These are phyloP conservation scores for Pygmarrhopalites habei DNA, from an alignment of 1,140 invertebrate genomes.

Conservation along the genomic window DNA sequence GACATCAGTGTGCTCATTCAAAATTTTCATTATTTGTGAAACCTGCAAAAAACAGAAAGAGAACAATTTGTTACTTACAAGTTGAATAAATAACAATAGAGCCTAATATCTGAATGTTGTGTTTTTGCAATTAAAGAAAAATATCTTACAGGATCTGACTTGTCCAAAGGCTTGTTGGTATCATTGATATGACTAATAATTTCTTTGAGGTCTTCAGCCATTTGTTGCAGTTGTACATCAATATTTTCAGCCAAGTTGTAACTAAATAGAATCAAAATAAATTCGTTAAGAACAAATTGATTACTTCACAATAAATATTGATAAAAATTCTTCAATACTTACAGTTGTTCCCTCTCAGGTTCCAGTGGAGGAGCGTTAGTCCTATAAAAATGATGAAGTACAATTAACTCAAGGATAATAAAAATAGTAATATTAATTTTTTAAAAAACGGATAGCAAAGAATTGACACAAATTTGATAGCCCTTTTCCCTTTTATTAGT, in stretches of 20 bases:
- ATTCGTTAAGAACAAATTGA: constrained; percentile 1
- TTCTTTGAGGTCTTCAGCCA: constrained; percentile 90
- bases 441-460: too few species aligned
- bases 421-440: too few species aligned
- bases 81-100: too few species aligned
- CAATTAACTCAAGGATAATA: too few species aligned
- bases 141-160: constrained; percentile 71
- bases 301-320: background rate
- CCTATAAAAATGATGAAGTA: too few species aligned
- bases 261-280: constrained; percentile 48
- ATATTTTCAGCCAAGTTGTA: constrained; percentile 81
- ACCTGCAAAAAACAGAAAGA: constrained; percentile 54
- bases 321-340: constrained; percentile 39
- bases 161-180: constrained; percentile 72
- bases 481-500: too few species aligned
- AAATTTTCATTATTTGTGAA: constrained; percentile 81
- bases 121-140: constrained; percentile 21
- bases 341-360: constrained; percentile 77
- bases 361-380: constrained; percentile 67
- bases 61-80: too few species aligned
- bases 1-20: constrained; percentile 94
- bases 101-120: too few species aligned
- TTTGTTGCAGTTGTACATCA: constrained; percentile 84
- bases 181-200: constrained; percentile 91
- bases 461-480: too few species aligned